These are phyloP conservation scores for Helicorthomorpha holstii DNA, from an alignment of 1,140 invertebrate genomes.

Conservation along the genomic window DNA sequence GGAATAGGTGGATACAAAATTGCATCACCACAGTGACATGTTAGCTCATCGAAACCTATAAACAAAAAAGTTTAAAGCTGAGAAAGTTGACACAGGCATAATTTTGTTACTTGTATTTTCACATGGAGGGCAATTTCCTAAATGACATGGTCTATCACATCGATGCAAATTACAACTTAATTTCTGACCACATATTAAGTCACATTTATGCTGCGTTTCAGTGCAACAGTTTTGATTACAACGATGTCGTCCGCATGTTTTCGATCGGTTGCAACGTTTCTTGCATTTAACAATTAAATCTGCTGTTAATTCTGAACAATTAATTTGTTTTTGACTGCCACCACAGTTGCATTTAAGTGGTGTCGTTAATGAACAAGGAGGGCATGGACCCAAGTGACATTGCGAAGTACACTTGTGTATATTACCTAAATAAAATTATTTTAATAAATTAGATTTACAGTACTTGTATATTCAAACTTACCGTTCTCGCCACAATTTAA, in stretches of 20 bases:
- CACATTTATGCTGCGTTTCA: conserved; percentile 67
- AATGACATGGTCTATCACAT: conserved; percentile 76
- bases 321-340: conserved; percentile 61
- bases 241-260: conserved; percentile 71
- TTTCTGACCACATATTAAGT: conserved; percentile 56
- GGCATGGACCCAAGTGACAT: conserved; percentile 72
- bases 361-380: conserved; percentile 58
- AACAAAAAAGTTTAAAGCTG: too few species aligned
- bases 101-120: conserved; percentile 44
- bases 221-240: conserved; percentile 76
- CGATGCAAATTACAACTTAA: conserved; percentile 70
- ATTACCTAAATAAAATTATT: conserved; percentile 30
- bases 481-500: conserved; percentile 62
- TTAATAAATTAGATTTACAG: too few species aligned
- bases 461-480: too few species aligned
- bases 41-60: conserved; percentile 70
- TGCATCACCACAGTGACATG: conserved; percentile 73
- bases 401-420: conserved; percentile 50
- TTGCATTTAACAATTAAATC: conserved; percentile 56
- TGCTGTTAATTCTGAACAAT: conserved; percentile 50
- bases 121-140: conserved; percentile 68
- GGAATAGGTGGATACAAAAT: conserved; percentile 76
- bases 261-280: conserved; percentile 73
- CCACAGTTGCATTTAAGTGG: conserved; percentile 76
- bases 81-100: conserved; percentile 2